Percentiles rank a stretch among this genome's conserved stretches.
These are phyloP conservation scores for Drosophila setifemur DNA, from an alignment of 1,140 invertebrate species.

Conservation along the genomic window DNA sequence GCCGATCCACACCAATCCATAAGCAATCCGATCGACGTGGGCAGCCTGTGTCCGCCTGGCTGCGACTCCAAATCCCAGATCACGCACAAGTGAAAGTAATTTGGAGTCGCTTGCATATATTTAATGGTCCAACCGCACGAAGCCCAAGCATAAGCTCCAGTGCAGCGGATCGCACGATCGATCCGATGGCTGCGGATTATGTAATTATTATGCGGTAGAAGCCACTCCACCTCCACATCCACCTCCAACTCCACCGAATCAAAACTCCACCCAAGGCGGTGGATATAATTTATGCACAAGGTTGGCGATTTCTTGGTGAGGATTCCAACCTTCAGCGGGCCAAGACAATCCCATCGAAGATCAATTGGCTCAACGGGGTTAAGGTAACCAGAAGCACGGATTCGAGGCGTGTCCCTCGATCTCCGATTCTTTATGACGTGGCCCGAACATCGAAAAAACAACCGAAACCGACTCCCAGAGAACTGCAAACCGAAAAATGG, in stretches of 20 bases:
- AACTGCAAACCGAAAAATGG: conserved; percentile 58
- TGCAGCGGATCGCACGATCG: conserved; percentile 36
- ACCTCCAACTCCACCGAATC: too few species aligned
- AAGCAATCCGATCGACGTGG: too few species aligned
- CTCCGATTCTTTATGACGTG: conserved; percentile 38
- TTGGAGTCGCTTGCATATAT: conserved; percentile 58
- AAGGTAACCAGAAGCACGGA: conserved; percentile 57
- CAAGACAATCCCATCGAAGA: conserved; percentile 24
- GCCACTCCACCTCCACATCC: too few species aligned
- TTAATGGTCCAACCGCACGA: conserved; percentile 49
- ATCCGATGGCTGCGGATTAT: conserved; percentile 23
- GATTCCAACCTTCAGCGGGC: conserved; percentile 41
- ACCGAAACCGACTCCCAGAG: conserved; percentile 10
- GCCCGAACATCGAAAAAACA: conserved; percentile 17
- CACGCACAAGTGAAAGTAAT: conserved; percentile 77
- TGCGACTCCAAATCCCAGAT: conserved; percentile 13
- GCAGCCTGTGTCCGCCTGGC: too few species aligned
- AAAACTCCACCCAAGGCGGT: conserved; percentile 7
- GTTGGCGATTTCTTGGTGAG: conserved; percentile 30
- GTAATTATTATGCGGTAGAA: conserved; percentile 44
- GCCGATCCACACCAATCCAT: too few species aligned
- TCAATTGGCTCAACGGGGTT: conserved; percentile 51
- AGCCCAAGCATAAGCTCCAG: conserved; percentile 45
- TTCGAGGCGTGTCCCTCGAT: conserved; percentile 47
- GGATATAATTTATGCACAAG: conserved; percentile 65